Evolutionary conservation across 2,113 vertebrate genomes (phyloP).

Genomic region (Acanthochromis polyacanthus): DNA sequence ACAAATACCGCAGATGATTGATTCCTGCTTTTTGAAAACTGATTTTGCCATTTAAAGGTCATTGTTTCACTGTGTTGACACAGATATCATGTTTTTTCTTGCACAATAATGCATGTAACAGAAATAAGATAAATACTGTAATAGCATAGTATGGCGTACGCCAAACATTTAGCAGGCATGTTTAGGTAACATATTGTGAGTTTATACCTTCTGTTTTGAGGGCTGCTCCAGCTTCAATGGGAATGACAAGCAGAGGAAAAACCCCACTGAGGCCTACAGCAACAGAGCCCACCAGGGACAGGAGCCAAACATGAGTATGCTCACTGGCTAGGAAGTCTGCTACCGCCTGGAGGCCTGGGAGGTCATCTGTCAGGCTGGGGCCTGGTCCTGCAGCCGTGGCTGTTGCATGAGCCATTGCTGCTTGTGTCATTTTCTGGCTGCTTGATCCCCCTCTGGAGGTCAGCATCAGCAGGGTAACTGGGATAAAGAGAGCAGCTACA

Average conservation of each 20-base stretch:
- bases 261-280: slow-evolving; percentile 95
- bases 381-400: slow-evolving; percentile 73
- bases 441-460: slow-evolving; percentile 73
- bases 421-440: slow-evolving; percentile 84
- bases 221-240: slow-evolving; percentile 90
- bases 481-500: slow-evolving; percentile 74
- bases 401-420: slow-evolving; percentile 79
- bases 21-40: no score
- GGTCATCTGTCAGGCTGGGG: slow-evolving; percentile 70
- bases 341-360: slow-evolving; percentile 76
- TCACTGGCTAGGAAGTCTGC: slow-evolving; percentile 79
- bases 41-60: no score
- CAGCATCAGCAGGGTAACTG: slow-evolving; percentile 76
- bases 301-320: slow-evolving; percentile 91
- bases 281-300: slow-evolving; percentile 92
- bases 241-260: slow-evolving; percentile 94
- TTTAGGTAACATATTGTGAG: background rate
- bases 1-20: no score
- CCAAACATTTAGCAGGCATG: no score
- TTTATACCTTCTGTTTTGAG: slow-evolving; percentile 92
- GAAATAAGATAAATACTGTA: background rate
- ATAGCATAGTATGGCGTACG: no score
- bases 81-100: no score
- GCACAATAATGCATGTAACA: no score
- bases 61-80: no score